Base-by-base conservation (phyloP, 2,888 invertebrate species). In the Cynaeus angustus region DNA sequence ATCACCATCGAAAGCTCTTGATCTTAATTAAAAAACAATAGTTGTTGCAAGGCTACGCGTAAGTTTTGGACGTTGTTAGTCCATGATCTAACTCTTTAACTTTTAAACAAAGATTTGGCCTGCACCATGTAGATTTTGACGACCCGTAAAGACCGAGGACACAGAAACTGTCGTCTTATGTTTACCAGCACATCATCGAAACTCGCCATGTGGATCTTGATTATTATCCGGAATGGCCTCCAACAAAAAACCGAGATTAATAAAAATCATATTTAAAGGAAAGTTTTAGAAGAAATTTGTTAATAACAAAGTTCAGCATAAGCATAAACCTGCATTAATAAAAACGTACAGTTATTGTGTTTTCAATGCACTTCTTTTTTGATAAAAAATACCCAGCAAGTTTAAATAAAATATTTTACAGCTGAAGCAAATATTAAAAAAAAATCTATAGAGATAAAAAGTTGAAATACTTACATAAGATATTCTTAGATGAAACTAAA, bases 111-210 rank as follows among this genome's bases (percentile, higher is more conserved):
- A 8, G 28, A n/a, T 93, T 91, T 82, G 94, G 94, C 2, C 75
- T 94, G 0, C 91, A 90, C 75, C 86, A 89, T 76, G 91, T 94
- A 0, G 89, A 94, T 80, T 92, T 91, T 79, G 81, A 84, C 1
- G 88, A 88, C 74, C 85, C 88, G 0, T 85, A 87, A 0, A 88
- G 89, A 71, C 86, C 88, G 0, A 87, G 94, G 73, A 89, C 87
- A 0, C 88, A 91, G 0, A 91, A 93, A 80, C 38, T 64, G 30
- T 64, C 64, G 0, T 52, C 64, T 8, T 56, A 66, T 21, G 55
- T 66, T 16, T 66, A 56, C 26, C 55, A 37, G 9, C 30, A 66
- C 12, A 66, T 66, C 0, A 46, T 66, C 14, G 37, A 30, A 1
- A 66, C 66, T 2, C 46, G 56, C 26, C 48, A 50, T 10, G 12